phyloP scores from a whole-genome alignment of 2,797 vertebrate genomes.

The Loris lydekkerianus region DNA sequence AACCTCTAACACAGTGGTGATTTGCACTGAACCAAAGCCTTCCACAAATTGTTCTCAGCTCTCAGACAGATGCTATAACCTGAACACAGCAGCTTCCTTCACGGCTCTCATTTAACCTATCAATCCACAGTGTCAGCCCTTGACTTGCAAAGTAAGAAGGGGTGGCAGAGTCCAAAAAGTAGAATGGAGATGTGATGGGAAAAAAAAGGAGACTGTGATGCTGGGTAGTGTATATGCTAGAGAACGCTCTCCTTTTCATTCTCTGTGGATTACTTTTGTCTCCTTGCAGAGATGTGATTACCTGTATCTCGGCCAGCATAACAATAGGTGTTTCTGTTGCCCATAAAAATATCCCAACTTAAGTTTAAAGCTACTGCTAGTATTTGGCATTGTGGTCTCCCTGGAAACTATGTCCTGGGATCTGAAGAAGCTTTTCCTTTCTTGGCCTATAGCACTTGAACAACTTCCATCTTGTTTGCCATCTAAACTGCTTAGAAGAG shows the following conservation, averaged over 20 bases:
- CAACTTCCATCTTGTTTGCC: neutral
- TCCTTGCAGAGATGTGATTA: neutral
- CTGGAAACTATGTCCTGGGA: neutral
- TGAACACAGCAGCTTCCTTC: neutral
- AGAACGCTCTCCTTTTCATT: neutral
- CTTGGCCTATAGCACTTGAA: neutral
- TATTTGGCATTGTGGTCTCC: neutral
- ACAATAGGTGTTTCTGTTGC: neutral
- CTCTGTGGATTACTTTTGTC: neutral
- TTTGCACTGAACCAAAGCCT: constrained; percentile 10
- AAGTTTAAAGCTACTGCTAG: neutral
- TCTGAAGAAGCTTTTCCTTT: neutral
- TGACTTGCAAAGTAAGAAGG: neutral
- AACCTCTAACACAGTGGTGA: neutral
- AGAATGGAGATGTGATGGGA: neutral
- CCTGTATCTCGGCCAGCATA: neutral
- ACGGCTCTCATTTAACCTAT: neutral
- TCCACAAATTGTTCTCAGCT: neutral
- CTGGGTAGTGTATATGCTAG: neutral
- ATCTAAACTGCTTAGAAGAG: neutral
- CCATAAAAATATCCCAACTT: neutral
- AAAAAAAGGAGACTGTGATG: neutral
- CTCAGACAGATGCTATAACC: neutral
- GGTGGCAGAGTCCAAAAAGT: neutral
- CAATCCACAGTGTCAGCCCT: neutral